phyloP scores from a whole-genome alignment of 2,797 vertebrate genomes.

The Squalus acanthias region DNA sequence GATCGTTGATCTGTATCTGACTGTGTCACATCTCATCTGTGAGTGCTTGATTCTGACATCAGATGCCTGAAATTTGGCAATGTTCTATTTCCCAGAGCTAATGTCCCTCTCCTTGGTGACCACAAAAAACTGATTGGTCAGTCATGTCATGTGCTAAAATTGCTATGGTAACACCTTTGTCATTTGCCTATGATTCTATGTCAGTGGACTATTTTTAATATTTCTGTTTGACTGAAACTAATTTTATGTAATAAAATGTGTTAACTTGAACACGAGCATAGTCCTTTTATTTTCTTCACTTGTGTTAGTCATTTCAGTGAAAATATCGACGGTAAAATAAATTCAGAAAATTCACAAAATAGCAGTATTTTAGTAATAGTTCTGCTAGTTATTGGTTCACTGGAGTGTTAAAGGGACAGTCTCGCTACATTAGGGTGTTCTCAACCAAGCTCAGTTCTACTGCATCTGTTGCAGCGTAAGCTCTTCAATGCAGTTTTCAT shows the following conservation, averaged over 20 bases:
- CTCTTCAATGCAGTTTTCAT: not conserved
- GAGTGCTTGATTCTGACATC: not conserved
- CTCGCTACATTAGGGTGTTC: not conserved
- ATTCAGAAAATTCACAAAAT: not conserved
- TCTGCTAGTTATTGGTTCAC: not conserved
- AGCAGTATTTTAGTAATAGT: not conserved
- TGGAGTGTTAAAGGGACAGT: not conserved
- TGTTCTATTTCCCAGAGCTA: not conserved
- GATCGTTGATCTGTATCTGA: not conserved
- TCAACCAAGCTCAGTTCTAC: not conserved
- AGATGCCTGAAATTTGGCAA: not conserved
- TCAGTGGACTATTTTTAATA: not conserved
- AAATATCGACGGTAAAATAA: not conserved
- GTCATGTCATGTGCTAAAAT: not conserved
- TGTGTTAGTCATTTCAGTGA: not conserved
- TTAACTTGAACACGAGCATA: not conserved
- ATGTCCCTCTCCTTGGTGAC: not conserved
- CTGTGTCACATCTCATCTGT: not conserved
- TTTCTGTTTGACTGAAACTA: not conserved
- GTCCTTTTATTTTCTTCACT: not conserved
- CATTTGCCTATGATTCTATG: not conserved
- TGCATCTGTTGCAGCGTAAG: not conserved
- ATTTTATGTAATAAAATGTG: not conserved
- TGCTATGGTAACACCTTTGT: not conserved
- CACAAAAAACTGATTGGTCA: not conserved